Evolutionary conservation across 2,797 vertebrate genomes (phyloP).

Genomic region (Dicrostonyx torquatus): DNA sequence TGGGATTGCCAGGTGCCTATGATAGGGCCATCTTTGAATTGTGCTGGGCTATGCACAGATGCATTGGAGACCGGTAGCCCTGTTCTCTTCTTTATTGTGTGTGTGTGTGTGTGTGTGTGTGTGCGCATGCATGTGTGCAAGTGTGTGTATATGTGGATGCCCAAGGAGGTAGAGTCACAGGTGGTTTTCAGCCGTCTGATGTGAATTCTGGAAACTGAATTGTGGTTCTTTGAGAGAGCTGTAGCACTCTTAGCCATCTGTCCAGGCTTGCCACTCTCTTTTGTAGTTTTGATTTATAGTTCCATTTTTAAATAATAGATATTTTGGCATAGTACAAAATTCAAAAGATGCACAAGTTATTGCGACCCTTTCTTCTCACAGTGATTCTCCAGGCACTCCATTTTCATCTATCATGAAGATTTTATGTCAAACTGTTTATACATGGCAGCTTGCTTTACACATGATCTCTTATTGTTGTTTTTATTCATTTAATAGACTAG

Average conservation of each 20-base stretch:
- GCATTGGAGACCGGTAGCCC: not conserved
- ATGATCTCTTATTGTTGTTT: not conserved
- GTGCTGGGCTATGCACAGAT: not conserved
- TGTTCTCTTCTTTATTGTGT: not conserved
- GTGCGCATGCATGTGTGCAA: not conserved
- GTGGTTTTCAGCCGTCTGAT: not conserved
- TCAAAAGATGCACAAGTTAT: slow-evolving; percentile 5
- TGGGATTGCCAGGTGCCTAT: not conserved
- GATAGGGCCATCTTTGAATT: not conserved
- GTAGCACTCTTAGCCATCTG: not conserved
- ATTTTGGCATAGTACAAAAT: not conserved
- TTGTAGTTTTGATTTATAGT: not conserved
- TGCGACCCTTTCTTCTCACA: not conserved
- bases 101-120: not conserved
- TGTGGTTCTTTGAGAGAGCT: not conserved
- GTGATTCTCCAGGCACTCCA: not conserved
- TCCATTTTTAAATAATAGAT: not conserved
- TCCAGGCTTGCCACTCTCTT: not conserved
- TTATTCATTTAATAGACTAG: not conserved
- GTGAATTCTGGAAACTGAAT: too few relatives aligned
- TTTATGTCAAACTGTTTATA: not conserved
- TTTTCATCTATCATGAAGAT: not conserved
- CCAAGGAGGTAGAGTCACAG: not conserved
- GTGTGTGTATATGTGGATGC: not conserved
- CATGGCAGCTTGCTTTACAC: not conserved